A percentile compares a stretch with the other conserved stretches of the same genome.
Evolutionary conservation across 2,113 vertebrate genomes (phyloP).

Genomic region (Empidonax alnorum): DNA sequence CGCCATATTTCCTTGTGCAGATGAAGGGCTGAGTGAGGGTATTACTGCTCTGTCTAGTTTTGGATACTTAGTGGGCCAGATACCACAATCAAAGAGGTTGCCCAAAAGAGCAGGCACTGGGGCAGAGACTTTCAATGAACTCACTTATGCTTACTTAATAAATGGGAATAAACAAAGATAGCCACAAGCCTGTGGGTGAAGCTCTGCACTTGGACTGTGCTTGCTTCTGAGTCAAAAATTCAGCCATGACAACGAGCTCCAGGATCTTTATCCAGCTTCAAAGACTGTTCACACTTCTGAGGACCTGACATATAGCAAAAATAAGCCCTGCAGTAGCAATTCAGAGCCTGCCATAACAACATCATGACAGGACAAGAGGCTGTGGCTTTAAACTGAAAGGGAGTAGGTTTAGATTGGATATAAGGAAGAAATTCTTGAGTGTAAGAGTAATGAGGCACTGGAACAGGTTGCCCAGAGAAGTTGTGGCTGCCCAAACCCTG

Average conservation of each 20-base stretch:
- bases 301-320: not conserved
- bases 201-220: not conserved
- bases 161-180: not conserved
- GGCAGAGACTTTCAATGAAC: not conserved
- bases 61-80: not conserved
- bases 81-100: not conserved
- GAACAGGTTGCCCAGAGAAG: not conserved
- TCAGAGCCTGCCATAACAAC: not conserved
- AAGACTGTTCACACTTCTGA: not conserved
- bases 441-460: not conserved
- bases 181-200: not conserved
- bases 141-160: not conserved
- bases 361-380: not conserved
- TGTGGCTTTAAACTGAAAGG: not conserved
- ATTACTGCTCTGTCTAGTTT: not conserved
- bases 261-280: not conserved
- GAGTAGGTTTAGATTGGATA: not conserved
- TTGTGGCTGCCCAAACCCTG: not conserved
- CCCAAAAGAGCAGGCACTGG: not conserved
- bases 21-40: not conserved
- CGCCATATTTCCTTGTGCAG: fast-evolving
- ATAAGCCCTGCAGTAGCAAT: not conserved
- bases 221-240: not conserved
- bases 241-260: not conserved
- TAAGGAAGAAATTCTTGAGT: not conserved